Evolutionary conservation across 2,888 invertebrate species (phyloP).

Genomic region (Apotomis turbidana): DNA sequence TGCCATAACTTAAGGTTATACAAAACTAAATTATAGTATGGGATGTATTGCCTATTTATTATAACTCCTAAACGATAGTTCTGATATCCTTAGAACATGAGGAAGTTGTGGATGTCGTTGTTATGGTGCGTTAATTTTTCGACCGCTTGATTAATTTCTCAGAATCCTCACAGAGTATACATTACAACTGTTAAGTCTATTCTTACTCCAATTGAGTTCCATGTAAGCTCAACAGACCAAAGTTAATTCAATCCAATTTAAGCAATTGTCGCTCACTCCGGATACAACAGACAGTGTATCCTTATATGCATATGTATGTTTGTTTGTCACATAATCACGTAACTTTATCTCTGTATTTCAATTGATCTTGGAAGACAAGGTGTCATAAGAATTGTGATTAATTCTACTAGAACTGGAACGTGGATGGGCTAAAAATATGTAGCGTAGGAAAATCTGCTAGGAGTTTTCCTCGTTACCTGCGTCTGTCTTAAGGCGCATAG

Average conservation of each 20-base stretch:
- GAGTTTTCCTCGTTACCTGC: neutral
- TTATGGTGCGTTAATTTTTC: neutral
- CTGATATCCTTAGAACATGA: too few species aligned
- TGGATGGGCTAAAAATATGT: neutral
- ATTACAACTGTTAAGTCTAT: slow-evolving; percentile 20
- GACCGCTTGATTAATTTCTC: slow-evolving; percentile 18
- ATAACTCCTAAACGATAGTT: too few species aligned
- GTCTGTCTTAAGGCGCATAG: too few species aligned
- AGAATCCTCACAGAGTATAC: slow-evolving; percentile 17
- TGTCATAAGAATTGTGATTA: neutral
- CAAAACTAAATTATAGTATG: too few species aligned
- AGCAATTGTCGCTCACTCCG: slow-evolving; percentile 67
- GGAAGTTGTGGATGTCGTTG: neutral
- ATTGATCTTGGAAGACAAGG: slow-evolving; percentile 10
- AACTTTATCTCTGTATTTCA: neutral
- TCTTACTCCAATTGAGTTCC: slow-evolving; percentile 35
- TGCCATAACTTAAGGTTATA: too few species aligned
- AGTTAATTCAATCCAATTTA: slow-evolving; percentile 75
- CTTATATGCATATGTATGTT: neutral
- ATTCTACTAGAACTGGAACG: neutral
- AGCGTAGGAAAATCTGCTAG: neutral
- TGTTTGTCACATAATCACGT: neutral
- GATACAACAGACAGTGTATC: slow-evolving; percentile 17
- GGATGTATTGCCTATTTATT: too few species aligned
- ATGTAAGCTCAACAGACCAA: slow-evolving; percentile 53